Evolutionary conservation across 2,888 invertebrate species (phyloP).

Genomic region (Entomobrya proxima): DNA sequence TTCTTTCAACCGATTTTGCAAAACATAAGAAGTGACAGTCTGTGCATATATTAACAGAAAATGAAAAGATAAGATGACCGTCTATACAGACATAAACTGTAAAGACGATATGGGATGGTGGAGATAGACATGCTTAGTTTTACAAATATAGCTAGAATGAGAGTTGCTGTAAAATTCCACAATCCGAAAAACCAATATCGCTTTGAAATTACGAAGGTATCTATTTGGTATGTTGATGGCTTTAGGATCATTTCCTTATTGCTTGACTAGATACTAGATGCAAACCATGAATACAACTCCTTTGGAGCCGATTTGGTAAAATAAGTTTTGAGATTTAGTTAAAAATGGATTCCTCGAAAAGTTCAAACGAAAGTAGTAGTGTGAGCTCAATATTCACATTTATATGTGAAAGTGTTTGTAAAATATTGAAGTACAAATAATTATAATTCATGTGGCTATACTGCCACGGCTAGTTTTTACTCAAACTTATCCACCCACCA

Average conservation of each 20-base stretch:
- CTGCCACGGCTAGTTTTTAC: not conserved
- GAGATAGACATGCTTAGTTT: too few relatives aligned
- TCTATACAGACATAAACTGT: too few relatives aligned
- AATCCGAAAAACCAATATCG: not conserved
- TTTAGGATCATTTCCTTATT: not conserved
- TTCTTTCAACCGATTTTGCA: too few relatives aligned
- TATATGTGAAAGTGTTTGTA: not conserved
- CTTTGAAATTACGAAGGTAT: not conserved
- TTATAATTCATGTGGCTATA: not conserved
- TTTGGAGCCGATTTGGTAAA: not conserved
- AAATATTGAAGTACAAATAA: not conserved
- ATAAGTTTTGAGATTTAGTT: not conserved
- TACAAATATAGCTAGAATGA: not conserved
- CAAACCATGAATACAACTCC: not conserved
- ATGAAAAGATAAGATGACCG: too few relatives aligned
- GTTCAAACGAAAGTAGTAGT: too few relatives aligned
- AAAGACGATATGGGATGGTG: too few relatives aligned
- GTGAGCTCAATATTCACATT: too few relatives aligned
- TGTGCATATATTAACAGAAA: too few relatives aligned
- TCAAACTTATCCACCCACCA: slow-evolving; percentile 20
- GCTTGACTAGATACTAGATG: not conserved
- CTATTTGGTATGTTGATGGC: not conserved
- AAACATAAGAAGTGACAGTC: too few relatives aligned
- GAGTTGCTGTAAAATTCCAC: slow-evolving; percentile 5
- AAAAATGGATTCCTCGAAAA: not conserved